Conservation (phyloP, 2,888 invertebrate species). For the Brachyptera putata region DNA sequence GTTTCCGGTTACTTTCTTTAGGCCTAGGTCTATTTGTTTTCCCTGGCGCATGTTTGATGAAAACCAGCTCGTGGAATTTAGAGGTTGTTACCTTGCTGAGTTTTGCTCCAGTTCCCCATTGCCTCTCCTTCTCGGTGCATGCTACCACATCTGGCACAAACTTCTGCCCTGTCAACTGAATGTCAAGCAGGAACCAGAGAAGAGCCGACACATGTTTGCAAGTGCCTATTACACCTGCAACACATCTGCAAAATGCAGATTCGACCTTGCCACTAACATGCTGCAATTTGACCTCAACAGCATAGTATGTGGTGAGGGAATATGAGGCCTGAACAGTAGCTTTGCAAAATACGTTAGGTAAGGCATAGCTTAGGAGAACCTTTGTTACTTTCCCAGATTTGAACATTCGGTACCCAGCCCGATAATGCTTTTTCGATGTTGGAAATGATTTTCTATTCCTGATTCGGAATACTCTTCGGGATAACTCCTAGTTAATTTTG, state of each 20-base stretch:
- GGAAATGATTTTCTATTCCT: too few relatives aligned
- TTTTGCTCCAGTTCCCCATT: not conserved
- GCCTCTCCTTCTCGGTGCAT: not conserved
- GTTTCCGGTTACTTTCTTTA: too few relatives aligned
- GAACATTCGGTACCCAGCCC: not conserved
- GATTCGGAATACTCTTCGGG: too few relatives aligned
- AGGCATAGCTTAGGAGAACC: not conserved
- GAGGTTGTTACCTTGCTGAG: not conserved
- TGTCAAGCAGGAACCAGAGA: not conserved
- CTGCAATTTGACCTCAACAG: not conserved
- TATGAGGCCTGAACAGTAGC: not conserved
- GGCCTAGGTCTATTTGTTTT: too few relatives aligned
- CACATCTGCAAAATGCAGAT: not conserved
- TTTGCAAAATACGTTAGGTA: not conserved
- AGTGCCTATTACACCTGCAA: not conserved
- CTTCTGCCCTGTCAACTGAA: not conserved
- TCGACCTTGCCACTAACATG: not conserved
- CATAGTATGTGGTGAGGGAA: not conserved
- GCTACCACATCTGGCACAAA: not conserved
- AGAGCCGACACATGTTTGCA: too few relatives aligned
- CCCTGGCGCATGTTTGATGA: not conserved
- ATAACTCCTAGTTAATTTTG: too few relatives aligned
- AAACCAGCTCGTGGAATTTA: not conserved
- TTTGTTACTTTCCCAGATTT: not conserved
- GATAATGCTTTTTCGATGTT: not conserved